phyloP scores from a whole-genome alignment of 1,140 invertebrate genomes.

The Brachionus sp. region DNA sequence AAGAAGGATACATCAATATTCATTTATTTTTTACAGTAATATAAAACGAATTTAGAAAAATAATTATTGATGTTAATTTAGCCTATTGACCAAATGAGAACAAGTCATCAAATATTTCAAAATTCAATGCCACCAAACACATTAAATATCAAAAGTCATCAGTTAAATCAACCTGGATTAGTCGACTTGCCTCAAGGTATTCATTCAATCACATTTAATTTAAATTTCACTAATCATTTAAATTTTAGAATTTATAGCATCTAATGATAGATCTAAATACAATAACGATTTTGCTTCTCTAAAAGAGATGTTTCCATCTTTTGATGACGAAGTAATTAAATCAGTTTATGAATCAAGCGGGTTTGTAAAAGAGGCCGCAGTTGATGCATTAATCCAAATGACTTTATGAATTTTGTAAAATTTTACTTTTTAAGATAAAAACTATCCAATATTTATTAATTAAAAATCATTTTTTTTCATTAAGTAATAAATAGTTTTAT shows the following conservation, averaged over 20 bases:
- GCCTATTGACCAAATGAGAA: background rate
- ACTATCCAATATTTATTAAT: background rate
- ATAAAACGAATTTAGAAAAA: background rate
- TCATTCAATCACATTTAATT: background rate
- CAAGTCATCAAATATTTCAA: background rate
- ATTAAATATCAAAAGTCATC: background rate
- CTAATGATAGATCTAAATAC: conserved; percentile 1
- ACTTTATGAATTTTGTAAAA: background rate
- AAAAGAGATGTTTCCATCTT: conserved; percentile 90
- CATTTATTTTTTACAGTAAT: conserved; percentile 65
- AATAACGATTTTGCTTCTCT: conserved; percentile 77
- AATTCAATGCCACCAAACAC: background rate
- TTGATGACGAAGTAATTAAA: conserved; percentile 84
- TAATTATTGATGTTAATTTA: background rate
- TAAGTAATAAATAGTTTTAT: too few relatives aligned
- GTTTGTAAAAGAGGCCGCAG: conserved; percentile 82
- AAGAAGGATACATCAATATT: conserved; percentile 75
- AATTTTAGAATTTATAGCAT: conserved; percentile 27
- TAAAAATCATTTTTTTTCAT: too few relatives aligned
- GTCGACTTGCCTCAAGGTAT: conserved; percentile 25
- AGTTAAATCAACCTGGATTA: background rate
- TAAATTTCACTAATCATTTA: background rate
- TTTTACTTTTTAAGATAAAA: background rate
- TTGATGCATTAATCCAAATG: conserved; percentile 85
- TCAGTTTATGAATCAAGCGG: conserved; percentile 82